Base-by-base conservation (phyloP, 1,140 invertebrate species). In the Drosophila cardini region DNA sequence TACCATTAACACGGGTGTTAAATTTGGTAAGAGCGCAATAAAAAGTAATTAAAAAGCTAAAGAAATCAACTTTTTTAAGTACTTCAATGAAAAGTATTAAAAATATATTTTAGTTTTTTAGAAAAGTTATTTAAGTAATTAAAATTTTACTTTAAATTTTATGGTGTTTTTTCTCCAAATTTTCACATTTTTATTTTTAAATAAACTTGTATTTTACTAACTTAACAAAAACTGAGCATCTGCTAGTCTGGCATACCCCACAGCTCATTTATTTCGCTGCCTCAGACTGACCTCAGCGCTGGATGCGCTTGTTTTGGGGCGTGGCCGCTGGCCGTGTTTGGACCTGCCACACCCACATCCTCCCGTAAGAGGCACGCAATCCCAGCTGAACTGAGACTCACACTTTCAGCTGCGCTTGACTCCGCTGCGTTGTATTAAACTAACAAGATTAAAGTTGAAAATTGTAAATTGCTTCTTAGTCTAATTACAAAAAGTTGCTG, bases 391-490 rank as follows among this genome's bases (percentile, higher is more conserved):
- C 74, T 72, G 78, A 72, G 78, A 82, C 74, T 72, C 81, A 72
- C 83, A 82, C 83, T 87, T 87, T 82, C 82, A 63, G 79, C 75
- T 62, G 67, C 36, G 57, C 45, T 40, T 18, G 15, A 18, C 45
- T 58, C 57, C 45, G 40, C 57, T 10, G 45, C 11, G 40, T 73
- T 70, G 71, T 38, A 78, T 83, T 82, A 81, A 79, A 83, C 83
- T 89, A 87, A 87, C 84, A 83, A 89, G 84, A 87, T 87, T 89
- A 87, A 87, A 84, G 72, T 68, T 89, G 72, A 89, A 18, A 87
- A 87, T 87, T 83, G 83, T 87, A 89, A 89, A 87, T 89, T 87
- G 84, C 84, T 80, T 68, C 84, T 89, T 89, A 89, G 76, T 87
- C 84, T 87, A 87, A 87, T 89, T 84, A 87, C 80, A 76, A 68